A percentile compares a stretch with the other conserved stretches of the same genome.
These are phyloP conservation scores for Portunus trituberculatus DNA, from an alignment of 1,140 invertebrate genomes.

Conservation along the genomic window DNA sequence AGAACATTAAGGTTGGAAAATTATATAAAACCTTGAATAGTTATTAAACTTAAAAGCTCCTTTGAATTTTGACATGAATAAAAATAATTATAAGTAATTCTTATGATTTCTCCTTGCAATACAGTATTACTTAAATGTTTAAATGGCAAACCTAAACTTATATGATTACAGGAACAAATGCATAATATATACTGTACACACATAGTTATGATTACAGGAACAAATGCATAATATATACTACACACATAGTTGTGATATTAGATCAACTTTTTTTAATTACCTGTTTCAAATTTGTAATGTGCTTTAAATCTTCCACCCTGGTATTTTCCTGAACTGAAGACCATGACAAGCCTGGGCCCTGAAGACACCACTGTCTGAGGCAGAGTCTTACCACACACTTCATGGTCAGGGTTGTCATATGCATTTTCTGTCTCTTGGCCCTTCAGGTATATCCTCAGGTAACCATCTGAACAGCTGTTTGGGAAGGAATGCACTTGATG, in stretches of 20 bases:
- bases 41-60: no score
- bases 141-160: no score
- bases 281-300: constrained; percentile 91
- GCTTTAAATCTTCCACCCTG: constrained; percentile 96
- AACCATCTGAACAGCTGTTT: constrained; percentile 90
- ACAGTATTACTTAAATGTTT: no score
- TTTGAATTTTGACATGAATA: no score
- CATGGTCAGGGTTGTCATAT: constrained; percentile 95
- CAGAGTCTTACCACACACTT: constrained; percentile 89
- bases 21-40: background rate
- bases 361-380: constrained; percentile 90
- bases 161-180: no score
- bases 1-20: background rate
- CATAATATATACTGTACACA: no score
- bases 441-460: constrained; percentile 94
- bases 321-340: constrained; percentile 94
- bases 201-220: no score
- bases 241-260: no score
- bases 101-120: no score
- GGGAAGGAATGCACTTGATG: constrained; percentile 8
- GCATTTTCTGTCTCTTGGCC: constrained; percentile 95
- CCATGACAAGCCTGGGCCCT: constrained; percentile 94
- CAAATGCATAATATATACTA: no score
- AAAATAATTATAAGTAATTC: no score
- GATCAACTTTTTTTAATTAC: no score